These are phyloP conservation scores for Acanthis flammea DNA, from an alignment of 2,797 vertebrate species.

Conservation along the genomic window DNA sequence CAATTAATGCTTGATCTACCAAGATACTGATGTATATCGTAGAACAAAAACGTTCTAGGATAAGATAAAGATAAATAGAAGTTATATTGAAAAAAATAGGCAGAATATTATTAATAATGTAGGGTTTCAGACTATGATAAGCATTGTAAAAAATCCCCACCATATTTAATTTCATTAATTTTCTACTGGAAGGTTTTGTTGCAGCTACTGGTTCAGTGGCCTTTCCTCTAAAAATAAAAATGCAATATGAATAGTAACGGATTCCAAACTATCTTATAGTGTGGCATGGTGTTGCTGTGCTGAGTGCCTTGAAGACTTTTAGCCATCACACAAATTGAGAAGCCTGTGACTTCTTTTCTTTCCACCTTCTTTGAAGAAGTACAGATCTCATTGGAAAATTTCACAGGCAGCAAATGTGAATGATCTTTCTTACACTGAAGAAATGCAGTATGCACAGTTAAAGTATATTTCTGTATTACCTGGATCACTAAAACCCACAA, in stretches of 20 bases:
- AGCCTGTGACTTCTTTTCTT: background rate
- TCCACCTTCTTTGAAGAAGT: background rate
- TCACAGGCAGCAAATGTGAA: background rate
- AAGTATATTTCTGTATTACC: background rate
- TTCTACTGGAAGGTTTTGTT: background rate
- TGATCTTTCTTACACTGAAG: background rate
- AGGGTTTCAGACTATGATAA: background rate
- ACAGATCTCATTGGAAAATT: background rate
- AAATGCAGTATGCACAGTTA: background rate
- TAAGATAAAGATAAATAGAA: background rate
- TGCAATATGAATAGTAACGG: background rate
- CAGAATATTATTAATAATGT: background rate
- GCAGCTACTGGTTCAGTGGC: background rate
- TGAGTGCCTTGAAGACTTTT: background rate
- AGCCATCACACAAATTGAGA: background rate
- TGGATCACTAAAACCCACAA: background rate
- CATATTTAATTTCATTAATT: background rate
- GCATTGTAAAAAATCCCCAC: background rate
- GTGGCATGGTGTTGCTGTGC: background rate
- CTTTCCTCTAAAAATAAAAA: background rate
- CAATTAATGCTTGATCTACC: background rate
- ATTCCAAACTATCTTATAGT: background rate
- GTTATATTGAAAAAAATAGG: background rate
- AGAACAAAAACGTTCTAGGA: background rate
- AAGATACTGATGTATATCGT: background rate